These are phyloP conservation scores for Hippoglossus hippoglossus DNA, from an alignment of 2,797 vertebrate genomes.

Conservation along the genomic window DNA sequence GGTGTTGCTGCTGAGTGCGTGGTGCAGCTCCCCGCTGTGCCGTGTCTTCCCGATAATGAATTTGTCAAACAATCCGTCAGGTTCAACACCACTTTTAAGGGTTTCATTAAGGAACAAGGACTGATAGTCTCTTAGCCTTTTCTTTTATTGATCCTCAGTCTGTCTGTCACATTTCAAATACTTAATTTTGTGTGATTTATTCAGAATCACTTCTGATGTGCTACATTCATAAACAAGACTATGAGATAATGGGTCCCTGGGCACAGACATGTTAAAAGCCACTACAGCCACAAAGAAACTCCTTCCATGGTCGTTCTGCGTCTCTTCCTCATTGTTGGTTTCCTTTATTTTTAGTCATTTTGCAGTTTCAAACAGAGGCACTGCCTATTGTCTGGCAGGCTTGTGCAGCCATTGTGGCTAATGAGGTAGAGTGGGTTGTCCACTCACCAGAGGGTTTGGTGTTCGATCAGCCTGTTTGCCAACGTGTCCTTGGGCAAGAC, in stretches of 20 bases:
- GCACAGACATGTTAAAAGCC: background rate
- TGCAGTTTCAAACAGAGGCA: too few relatives aligned
- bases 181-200: background rate
- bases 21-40: conserved; percentile 40
- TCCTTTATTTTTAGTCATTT: too few relatives aligned
- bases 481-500: too few relatives aligned
- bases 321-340: too few relatives aligned
- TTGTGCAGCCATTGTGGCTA: too few relatives aligned
- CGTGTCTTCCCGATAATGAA: conserved; percentile 62
- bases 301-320: too few relatives aligned
- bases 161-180: background rate
- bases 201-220: background rate
- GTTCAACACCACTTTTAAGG: conserved; percentile 29
- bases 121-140: conserved; percentile 5
- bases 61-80: conserved; percentile 66
- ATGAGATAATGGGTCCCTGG: background rate
- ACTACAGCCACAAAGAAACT: too few relatives aligned
- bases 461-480: too few relatives aligned
- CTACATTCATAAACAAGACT: background rate
- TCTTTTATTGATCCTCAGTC: background rate
- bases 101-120: conserved; percentile 28
- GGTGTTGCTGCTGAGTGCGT: conserved; percentile 32
- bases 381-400: too few relatives aligned
- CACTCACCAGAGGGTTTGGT: too few relatives aligned
- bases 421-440: too few relatives aligned